Evolutionary conservation across 2,888 invertebrate species (phyloP).

Genomic region (Ligdia adustata): DNA sequence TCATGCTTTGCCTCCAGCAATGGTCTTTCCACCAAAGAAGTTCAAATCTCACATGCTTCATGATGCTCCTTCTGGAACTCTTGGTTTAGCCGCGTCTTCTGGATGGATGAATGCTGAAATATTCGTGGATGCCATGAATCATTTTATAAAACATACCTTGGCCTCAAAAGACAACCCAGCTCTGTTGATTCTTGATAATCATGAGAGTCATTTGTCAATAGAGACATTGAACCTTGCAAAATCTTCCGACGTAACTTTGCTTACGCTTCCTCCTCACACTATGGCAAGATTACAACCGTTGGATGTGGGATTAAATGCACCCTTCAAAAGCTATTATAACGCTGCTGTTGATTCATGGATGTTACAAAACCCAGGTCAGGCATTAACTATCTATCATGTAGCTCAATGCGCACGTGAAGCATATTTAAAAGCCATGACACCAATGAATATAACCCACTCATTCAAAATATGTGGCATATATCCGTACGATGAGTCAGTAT

Average conservation of each 20-base stretch:
- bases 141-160: no score
- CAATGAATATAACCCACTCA: conserved; percentile 22
- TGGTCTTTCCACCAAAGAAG: no score
- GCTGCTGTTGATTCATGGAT: conserved; percentile 28
- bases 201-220: conserved; percentile 20
- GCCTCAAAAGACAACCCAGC: no score
- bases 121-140: no score
- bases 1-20: no score
- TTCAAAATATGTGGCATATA: conserved; percentile 23
- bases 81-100: no score
- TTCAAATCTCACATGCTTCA: no score
- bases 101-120: no score
- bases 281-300: conserved; percentile 19
- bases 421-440: conserved; percentile 25
- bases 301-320: conserved; percentile 31
- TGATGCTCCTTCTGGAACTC: no score
- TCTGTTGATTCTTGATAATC: no score
- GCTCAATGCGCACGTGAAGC: conserved; percentile 25
- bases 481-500: conserved; percentile 9
- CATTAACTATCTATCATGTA: conserved; percentile 27
- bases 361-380: conserved; percentile 24
- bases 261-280: conserved; percentile 31
- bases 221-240: conserved; percentile 32
- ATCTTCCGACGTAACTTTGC: conserved; percentile 24
- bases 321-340: conserved; percentile 28